Evolutionary conservation across 1,140 invertebrate species (phyloP).

Genomic region (Brachionus koreanus): DNA sequence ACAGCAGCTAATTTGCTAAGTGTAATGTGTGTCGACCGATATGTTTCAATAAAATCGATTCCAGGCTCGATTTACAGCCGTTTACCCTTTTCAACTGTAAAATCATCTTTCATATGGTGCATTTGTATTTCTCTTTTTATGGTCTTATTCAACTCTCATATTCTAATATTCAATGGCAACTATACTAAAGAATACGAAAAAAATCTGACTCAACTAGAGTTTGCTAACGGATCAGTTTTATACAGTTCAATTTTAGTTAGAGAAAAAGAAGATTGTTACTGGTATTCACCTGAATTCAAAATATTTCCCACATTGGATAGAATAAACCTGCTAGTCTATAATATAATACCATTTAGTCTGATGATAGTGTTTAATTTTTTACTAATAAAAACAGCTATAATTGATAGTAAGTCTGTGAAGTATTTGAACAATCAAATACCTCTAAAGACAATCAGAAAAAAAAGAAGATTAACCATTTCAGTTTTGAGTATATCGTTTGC

Average conservation of each 20-base stretch:
- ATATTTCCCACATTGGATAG: not conserved
- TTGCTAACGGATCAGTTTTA: not conserved
- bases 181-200: not conserved
- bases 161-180: slow-evolving; percentile 24
- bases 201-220: not conserved
- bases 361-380: slow-evolving; percentile 1
- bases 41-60: not conserved
- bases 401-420: not conserved
- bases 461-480: not conserved
- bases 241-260: no score
- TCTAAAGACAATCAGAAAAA: not conserved
- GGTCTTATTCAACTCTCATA: not conserved
- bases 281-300: not conserved
- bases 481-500: slow-evolving; percentile 11
- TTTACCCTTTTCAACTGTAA: not conserved
- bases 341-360: not conserved
- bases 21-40: slow-evolving; percentile 5
- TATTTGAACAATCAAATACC: not conserved
- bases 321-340: not conserved
- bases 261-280: not conserved
- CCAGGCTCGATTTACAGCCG: slow-evolving; percentile 19
- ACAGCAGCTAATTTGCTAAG: not conserved
- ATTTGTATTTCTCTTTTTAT: not conserved
- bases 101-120: not conserved
- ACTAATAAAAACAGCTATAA: not conserved